Evolutionary conservation across 1,140 invertebrate genomes (phyloP).

Genomic region (Drosophila trapezifrons): DNA sequence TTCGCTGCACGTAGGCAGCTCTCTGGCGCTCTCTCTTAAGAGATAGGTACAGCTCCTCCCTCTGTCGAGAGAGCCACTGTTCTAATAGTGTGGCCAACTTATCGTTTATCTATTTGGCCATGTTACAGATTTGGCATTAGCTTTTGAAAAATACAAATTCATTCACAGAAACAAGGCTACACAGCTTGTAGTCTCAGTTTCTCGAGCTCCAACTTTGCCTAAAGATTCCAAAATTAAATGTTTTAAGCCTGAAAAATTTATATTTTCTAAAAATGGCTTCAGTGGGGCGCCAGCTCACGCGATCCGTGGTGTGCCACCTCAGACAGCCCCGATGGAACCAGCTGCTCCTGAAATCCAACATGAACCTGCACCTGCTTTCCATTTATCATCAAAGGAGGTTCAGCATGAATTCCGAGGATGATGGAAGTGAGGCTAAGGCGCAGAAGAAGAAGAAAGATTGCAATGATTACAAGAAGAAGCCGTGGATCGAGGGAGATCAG

Average conservation of each 20-base stretch:
- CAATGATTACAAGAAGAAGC: conserved; percentile 13
- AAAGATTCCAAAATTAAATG: neutral
- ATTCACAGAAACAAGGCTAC: neutral
- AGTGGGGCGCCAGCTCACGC: neutral
- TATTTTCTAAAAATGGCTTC: neutral
- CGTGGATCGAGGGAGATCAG: neutral
- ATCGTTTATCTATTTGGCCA: too few species aligned
- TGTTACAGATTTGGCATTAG: too few species aligned
- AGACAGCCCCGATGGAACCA: conserved; percentile 11
- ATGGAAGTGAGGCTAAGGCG: neutral
- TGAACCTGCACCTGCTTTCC: neutral
- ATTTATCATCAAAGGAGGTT: neutral
- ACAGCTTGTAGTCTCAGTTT: neutral
- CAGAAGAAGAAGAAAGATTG: neutral
- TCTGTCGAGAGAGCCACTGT: too few species aligned
- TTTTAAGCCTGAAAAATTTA: neutral
- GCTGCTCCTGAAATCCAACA: neutral
- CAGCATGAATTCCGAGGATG: too few species aligned
- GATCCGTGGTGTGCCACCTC: neutral
- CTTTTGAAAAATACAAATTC: neutral
- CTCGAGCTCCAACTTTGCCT: too few species aligned
- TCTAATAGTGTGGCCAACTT: too few species aligned
- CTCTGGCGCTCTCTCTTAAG: too few species aligned
- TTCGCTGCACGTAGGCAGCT: too few species aligned
- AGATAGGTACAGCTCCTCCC: too few species aligned